Evolutionary conservation across 2,797 vertebrate genomes (phyloP).

Genomic region (Gambusia yucatana): DNA sequence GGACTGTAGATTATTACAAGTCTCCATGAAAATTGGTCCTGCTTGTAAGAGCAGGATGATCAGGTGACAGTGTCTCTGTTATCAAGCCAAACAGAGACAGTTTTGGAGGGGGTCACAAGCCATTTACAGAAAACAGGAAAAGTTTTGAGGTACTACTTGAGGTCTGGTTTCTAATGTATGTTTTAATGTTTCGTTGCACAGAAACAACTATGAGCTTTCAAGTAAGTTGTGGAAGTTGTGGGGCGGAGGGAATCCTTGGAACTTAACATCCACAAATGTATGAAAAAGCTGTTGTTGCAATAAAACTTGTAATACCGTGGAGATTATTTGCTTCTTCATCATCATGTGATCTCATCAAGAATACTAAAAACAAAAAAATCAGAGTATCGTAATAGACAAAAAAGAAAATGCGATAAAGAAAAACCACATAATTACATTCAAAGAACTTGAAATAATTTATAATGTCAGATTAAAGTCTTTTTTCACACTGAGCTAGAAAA

Average conservation of each 20-base stretch:
- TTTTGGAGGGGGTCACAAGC: constrained; percentile 11
- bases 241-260: background rate
- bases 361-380: background rate
- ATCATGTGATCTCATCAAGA: background rate
- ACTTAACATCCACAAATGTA: background rate
- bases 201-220: background rate
- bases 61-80: constrained; percentile 41
- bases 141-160: background rate
- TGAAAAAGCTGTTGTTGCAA: background rate
- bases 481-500: background rate
- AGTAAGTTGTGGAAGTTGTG: background rate
- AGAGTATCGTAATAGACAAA: background rate
- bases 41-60: constrained; percentile 47
- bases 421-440: background rate
- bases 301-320: background rate
- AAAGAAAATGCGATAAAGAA: background rate
- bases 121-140: constrained; percentile 1
- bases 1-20: constrained; percentile 21
- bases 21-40: constrained; percentile 28
- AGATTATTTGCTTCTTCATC: background rate
- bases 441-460: background rate
- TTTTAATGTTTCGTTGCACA: background rate
- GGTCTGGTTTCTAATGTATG: background rate
- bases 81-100: constrained; percentile 45
- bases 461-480: background rate